Base-by-base conservation (phyloP, 1,140 invertebrate genomes). In the Mylabris phalerata region DNA sequence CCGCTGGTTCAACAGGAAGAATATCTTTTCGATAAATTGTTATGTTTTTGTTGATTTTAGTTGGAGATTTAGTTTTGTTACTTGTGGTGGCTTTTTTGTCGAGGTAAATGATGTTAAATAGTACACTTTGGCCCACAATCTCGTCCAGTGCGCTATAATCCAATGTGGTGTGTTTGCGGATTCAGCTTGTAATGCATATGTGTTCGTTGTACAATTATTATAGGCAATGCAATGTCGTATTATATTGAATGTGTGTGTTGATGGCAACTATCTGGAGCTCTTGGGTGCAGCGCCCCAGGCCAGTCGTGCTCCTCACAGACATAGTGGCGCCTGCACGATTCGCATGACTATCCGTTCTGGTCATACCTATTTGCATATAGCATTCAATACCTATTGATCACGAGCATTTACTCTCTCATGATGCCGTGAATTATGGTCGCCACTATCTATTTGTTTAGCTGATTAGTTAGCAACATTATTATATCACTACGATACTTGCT, bases 361-460 rank as follows among this genome's bases (percentile, higher is more conserved):
- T 57, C 60, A 61, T 63, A 65, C 57, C 60, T 68, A 71, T 71
- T 71, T 71, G 68, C 70, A 71, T 70, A 67, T 61, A 51, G 61
- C 64, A 69, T 67, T 70, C 67, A 68, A 71, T 71, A 70, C 65
- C 67, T 71, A 71, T 71, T 70, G 70, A 71, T 70, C 68, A 71
- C 52, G 60, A 57, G 61, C 63, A 64, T 69, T 67, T 67, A 66
- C 64, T 67, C 63, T 61, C 68, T 64, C 64, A 59, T 66, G 67
- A 73, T 71, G 66, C 71, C 68, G 69, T 72, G 68, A 73, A 71
- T 73, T 73, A 73, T 73, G 71, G 70, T 69, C 60, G 64, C 66
- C 71, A 67, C 70, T 73, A 73, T 73, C 71, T 73, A 71, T 73
- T 73, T 73, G 72, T 72, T 72, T 73, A 71, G 71, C 69, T 72